Conservation (phyloP, 2,797 vertebrate genomes). For the Denticeps clupeoides region DNA sequence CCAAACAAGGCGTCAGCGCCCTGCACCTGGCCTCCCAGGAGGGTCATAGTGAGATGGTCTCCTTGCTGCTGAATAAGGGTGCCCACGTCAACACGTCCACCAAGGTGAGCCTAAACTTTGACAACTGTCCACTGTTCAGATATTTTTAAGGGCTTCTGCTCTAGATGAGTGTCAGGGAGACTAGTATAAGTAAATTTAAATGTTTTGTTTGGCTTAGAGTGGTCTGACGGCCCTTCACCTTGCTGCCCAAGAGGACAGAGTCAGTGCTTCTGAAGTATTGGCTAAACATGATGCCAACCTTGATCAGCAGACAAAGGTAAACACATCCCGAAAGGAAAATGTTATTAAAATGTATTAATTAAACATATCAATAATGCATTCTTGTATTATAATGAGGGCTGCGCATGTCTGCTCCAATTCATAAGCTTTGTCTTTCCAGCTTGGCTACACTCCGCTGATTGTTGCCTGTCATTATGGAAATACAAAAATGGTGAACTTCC, state of each 20-base stretch:
- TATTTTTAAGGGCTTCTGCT: too few relatives aligned
- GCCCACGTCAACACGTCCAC: constrained; percentile 76
- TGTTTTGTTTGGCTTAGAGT: constrained; percentile 51
- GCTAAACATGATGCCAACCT: constrained; percentile 75
- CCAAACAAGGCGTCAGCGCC: constrained; percentile 89
- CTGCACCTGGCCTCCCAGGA: constrained; percentile 94
- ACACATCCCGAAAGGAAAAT: too few relatives aligned
- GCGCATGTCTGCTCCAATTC: background rate
- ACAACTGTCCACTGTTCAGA: background rate
- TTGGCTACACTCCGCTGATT: constrained; percentile 90
- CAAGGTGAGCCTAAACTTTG: constrained; percentile 78
- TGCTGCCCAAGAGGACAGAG: constrained; percentile 86
- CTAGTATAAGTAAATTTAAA: too few relatives aligned
- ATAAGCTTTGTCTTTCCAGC: constrained; percentile 68
- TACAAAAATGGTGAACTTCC: constrained; percentile 88
- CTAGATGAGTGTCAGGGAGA: too few relatives aligned
- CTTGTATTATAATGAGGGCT: background rate
- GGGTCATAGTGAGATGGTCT: constrained; percentile 86
- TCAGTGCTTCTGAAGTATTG: constrained; percentile 78
- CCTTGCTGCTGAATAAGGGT: constrained; percentile 78
- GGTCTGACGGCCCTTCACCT: constrained; percentile 87
- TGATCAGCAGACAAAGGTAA: constrained; percentile 93
- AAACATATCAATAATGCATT: too few relatives aligned
- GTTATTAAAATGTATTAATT: too few relatives aligned
- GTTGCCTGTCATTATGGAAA: constrained; percentile 98